Conservation (phyloP, 2,113 vertebrate genomes). For the Coturnix japonica region DNA sequence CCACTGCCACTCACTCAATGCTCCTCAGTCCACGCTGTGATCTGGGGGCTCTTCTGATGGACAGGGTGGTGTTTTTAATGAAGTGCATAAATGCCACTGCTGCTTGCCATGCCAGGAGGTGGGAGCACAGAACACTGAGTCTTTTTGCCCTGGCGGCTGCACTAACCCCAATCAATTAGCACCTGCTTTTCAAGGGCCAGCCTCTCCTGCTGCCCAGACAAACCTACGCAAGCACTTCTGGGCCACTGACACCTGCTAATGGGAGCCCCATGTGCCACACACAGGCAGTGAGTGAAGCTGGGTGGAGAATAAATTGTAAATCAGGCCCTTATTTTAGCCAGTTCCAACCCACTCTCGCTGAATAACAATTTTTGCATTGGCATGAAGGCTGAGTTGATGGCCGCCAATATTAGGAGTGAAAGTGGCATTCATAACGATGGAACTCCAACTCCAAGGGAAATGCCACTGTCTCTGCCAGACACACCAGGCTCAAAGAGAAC, state of each 20-base stretch:
- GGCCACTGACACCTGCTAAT: conserved; percentile 17
- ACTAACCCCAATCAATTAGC: conserved; percentile 60
- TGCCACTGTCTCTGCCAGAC: neutral
- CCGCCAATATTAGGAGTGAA: neutral
- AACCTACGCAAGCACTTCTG: conserved; percentile 2
- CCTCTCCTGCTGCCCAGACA: neutral
- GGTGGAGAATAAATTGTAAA: conserved; percentile 14
- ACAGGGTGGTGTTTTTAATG: conserved; percentile 42
- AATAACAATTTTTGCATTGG: conserved; percentile 26
- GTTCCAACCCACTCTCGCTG: neutral
- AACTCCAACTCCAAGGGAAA: neutral
- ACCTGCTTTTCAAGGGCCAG: neutral
- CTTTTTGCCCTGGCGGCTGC: neutral
- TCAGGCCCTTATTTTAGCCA: conserved; percentile 6
- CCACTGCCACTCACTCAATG: neutral
- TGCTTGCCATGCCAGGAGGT: accelerated
- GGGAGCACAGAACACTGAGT: conserved; percentile 26
- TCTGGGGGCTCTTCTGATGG: neutral
- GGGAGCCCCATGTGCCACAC: neutral
- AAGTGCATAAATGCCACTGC: neutral
- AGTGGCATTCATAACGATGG: conserved; percentile 40
- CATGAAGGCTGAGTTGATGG: neutral
- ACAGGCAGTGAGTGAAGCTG: neutral
- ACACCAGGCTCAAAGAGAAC: accelerated
- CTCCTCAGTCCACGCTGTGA: neutral